These are phyloP conservation scores for Sabellastarte sp. DNA, from an alignment of 2,888 invertebrate species.

Conservation along the genomic window DNA sequence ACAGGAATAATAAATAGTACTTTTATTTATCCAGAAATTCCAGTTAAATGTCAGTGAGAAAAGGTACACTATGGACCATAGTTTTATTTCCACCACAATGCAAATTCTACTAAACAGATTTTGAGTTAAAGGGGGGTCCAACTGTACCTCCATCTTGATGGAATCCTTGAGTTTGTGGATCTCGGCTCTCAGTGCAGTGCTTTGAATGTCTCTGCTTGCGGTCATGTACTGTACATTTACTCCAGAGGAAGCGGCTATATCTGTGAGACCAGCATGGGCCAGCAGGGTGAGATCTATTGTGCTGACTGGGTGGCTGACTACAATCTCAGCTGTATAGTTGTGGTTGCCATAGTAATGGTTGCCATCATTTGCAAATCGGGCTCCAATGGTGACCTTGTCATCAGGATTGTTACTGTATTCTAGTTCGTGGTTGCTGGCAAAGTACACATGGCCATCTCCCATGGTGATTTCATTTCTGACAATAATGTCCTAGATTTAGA, in stretches of 20 bases:
- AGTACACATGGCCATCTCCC: not conserved
- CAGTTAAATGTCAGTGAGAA: no score
- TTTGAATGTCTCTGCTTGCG: constrained; percentile 6
- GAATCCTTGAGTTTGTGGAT: constrained; percentile 9
- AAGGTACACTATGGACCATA: no score
- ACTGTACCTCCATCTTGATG: constrained; percentile 8
- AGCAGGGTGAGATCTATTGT: no score
- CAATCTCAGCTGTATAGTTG: not conserved
- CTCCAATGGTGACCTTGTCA: not conserved
- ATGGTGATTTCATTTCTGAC: not conserved
- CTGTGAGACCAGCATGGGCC: no score
- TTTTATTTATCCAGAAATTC: no score
- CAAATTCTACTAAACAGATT: no score
- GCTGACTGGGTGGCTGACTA: not conserved
- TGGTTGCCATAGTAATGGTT: not conserved
- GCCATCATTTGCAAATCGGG: not conserved
- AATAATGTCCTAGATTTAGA: not conserved
- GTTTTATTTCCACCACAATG: no score
- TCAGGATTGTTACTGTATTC: not conserved
- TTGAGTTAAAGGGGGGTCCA: no score
- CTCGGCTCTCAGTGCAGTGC: constrained; percentile 7
- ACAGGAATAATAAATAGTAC: no score
- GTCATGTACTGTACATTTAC: constrained; percentile 9
- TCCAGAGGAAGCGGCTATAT: constrained; percentile 7
- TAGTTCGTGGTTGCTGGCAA: not conserved